Conservation (phyloP, 23 tunicate genomes). For the Ciona savignyi region DNA sequence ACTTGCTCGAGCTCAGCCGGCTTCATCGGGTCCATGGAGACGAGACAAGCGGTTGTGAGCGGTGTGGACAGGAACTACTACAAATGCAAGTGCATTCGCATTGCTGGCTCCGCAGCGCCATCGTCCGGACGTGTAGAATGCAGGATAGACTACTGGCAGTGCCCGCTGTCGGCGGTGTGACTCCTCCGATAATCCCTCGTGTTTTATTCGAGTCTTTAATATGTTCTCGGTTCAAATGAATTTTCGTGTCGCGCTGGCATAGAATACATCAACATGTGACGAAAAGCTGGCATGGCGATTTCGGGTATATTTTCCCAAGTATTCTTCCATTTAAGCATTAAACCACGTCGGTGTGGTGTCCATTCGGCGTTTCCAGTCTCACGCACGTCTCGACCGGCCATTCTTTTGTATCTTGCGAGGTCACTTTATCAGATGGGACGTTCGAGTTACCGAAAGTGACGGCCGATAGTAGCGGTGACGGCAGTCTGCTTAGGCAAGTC, state of each 20-base stretch:
- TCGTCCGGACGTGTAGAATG: constrained; percentile 64
- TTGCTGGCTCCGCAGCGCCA: constrained; percentile 2
- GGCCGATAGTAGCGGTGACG: background rate
- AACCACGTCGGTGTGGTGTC: too few relatives aligned
- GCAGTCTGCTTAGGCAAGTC: background rate
- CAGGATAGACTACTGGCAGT: constrained; percentile 86
- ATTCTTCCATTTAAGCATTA: too few relatives aligned
- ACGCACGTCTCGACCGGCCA: too few relatives aligned
- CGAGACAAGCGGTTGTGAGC: background rate
- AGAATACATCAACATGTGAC: too few relatives aligned
- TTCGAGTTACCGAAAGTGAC: background rate
- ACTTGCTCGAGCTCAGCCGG: constrained; percentile 58
- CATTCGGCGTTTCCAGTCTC: too few relatives aligned
- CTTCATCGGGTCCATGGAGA: constrained; percentile 42
- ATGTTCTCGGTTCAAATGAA: too few relatives aligned
- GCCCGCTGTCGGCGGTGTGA: constrained; percentile 35
- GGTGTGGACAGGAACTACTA: background rate
- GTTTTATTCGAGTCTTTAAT: too few relatives aligned
- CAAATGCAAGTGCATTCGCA: constrained; percentile 32
- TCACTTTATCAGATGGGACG: background rate
- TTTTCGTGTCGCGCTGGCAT: too few relatives aligned
- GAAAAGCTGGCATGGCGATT: too few relatives aligned
- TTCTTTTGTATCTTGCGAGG: too few relatives aligned
- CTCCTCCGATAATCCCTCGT: too few relatives aligned
- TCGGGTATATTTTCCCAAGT: too few relatives aligned